Percentiles rank a stretch among this genome's conserved stretches.
Evolutionary conservation across 2,797 vertebrate genomes (phyloP).

Genomic region (Esox lucius): DNA sequence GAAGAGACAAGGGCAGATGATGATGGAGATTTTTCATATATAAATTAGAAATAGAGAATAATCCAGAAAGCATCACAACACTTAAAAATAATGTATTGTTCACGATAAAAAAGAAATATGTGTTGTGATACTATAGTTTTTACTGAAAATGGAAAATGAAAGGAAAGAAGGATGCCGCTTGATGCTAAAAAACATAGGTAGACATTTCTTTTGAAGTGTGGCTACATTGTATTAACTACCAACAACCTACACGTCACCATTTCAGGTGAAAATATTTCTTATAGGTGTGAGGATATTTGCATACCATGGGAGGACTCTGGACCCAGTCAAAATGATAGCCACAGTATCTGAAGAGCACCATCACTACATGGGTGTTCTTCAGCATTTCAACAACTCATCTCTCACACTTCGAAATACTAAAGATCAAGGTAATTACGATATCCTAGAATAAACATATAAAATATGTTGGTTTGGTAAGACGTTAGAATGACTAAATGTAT

Average conservation of each 20-base stretch:
- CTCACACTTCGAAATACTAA: background rate
- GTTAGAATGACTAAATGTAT: background rate
- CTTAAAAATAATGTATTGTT: too few relatives aligned
- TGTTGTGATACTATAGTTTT: too few relatives aligned
- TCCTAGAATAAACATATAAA: background rate
- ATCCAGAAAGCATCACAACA: too few relatives aligned
- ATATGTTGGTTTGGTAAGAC: background rate
- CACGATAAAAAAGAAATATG: too few relatives aligned
- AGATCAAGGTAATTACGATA: background rate
- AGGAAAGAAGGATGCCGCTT: too few relatives aligned
- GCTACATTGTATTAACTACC: background rate
- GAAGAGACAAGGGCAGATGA: too few relatives aligned
- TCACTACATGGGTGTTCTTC: background rate
- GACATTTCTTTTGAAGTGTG: background rate
- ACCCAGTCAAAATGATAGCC: constrained; percentile 6
- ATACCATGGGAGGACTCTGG: constrained; percentile 4
- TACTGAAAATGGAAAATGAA: too few relatives aligned
- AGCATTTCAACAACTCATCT: background rate
- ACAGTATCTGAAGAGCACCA: background rate
- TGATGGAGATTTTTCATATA: too few relatives aligned
- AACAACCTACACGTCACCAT: background rate
- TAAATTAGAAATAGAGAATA: too few relatives aligned
- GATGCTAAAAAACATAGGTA: background rate
- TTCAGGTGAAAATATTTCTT: background rate
- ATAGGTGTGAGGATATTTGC: constrained; percentile 15